A percentile compares a stretch with the other conserved stretches of the same genome.
phyloP scores from a whole-genome alignment of 1,140 invertebrate genomes.

The Pomacea maculata region DNA sequence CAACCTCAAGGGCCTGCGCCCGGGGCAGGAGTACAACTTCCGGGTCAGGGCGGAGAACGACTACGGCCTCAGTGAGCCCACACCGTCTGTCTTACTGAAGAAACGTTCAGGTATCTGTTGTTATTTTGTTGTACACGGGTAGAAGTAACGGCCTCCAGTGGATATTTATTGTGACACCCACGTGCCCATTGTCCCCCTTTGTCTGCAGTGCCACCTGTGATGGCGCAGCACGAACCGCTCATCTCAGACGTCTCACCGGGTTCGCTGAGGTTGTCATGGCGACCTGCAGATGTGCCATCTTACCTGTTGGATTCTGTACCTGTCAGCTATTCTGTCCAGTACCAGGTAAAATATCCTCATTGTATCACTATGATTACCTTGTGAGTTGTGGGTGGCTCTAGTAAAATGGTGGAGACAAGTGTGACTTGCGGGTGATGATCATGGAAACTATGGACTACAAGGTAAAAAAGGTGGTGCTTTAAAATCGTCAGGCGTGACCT shows the following conservation, averaged over 20 bases:
- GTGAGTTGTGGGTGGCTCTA: too few relatives aligned
- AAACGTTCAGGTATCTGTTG: constrained; percentile 47
- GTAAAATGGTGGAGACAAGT: too few relatives aligned
- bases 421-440: too few relatives aligned
- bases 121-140: too few relatives aligned
- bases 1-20: constrained; percentile 47
- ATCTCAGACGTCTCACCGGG: constrained; percentile 51
- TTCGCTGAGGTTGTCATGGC: constrained; percentile 54
- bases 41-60: constrained; percentile 86
- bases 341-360: constrained; percentile 18
- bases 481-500: too few relatives aligned
- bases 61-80: constrained; percentile 60
- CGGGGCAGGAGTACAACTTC: constrained; percentile 56
- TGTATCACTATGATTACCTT: not conserved
- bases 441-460: too few relatives aligned
- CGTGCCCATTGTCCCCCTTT: too few relatives aligned
- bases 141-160: not conserved
- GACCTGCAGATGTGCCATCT: constrained; percentile 52
- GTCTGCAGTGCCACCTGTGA: constrained; percentile 44
- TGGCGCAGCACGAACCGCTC: constrained; percentile 51
- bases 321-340: constrained; percentile 50
- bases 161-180: too few relatives aligned
- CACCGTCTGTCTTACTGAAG: constrained; percentile 46
- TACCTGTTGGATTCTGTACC: constrained; percentile 41
- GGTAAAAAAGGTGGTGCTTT: too few relatives aligned